Percentiles rank a stretch among this genome's conserved stretches.
phyloP scores from a whole-genome alignment of 2,888 invertebrate species.

The Eristalinus sepulchralis region DNA sequence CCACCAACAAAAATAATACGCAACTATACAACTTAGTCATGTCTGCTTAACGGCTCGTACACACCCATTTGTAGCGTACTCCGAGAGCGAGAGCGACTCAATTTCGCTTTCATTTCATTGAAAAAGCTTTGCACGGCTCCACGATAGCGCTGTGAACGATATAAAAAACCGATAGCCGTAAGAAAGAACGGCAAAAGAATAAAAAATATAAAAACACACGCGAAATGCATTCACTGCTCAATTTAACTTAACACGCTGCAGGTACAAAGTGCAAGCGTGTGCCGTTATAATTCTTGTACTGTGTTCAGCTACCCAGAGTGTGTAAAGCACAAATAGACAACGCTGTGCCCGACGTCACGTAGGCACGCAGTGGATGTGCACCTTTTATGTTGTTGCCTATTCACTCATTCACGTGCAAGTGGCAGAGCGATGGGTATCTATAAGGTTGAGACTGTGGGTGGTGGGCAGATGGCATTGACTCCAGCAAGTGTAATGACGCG shows the following conservation, averaged over 20 bases:
- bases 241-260: constrained; percentile 1
- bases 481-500: not conserved
- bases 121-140: constrained; percentile 15
- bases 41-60: not conserved
- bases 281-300: not conserved
- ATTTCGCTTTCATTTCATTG: constrained; percentile 60
- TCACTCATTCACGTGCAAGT: not conserved
- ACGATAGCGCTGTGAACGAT: not conserved
- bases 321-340: not conserved
- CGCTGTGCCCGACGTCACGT: constrained; percentile 43
- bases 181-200: not conserved
- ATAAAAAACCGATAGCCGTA: not conserved
- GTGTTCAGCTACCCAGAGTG: constrained; percentile 12
- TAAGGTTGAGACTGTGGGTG: not conserved
- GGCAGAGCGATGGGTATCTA: not conserved
- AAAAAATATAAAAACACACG: not conserved
- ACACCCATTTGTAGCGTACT: constrained; percentile 19
- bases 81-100: constrained; percentile 32
- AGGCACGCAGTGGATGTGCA: constrained; percentile 19
- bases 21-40: not conserved
- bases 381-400: not conserved
- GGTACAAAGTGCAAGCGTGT: not conserved
- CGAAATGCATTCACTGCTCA: constrained; percentile 30
- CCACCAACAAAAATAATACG: not conserved
- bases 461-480: not conserved